Evolutionary conservation across 2,888 invertebrate species (phyloP).

Genomic region (Macrophya alboannulata): DNA sequence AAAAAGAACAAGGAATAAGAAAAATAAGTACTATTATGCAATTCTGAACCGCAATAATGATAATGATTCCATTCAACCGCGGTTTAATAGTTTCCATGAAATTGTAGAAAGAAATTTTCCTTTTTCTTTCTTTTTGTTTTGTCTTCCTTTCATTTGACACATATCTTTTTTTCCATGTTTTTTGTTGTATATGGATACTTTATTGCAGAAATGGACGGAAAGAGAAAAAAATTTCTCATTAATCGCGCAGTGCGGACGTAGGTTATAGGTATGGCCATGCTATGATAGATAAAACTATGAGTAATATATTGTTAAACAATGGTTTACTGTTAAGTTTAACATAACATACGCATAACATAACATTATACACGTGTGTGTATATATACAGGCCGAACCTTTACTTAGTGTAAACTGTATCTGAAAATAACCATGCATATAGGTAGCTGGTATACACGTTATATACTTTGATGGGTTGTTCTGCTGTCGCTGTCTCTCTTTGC

Average conservation of each 20-base stretch:
- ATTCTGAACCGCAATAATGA: neutral
- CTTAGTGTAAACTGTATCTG: slow-evolving; percentile 50
- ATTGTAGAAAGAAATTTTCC: neutral
- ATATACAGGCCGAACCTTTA: slow-evolving; percentile 16
- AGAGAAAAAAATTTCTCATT: too few relatives aligned
- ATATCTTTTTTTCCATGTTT: neutral
- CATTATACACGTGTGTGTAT: slow-evolving; percentile 40
- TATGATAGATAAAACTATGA: slow-evolving; percentile 22
- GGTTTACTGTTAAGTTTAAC: slow-evolving; percentile 56
- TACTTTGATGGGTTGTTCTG: neutral
- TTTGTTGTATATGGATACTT: neutral
- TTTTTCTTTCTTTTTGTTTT: neutral
- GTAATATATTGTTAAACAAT: slow-evolving; percentile 57
- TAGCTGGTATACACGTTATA: neutral
- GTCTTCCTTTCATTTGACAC: neutral
- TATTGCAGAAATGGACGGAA: too few relatives aligned
- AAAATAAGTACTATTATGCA: neutral
- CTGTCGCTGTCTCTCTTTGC: slow-evolving; percentile 32
- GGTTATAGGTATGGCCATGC: too few relatives aligned
- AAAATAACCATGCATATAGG: slow-evolving; percentile 45
- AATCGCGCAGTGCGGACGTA: too few relatives aligned
- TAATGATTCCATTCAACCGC: neutral
- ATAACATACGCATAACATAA: slow-evolving; percentile 40
- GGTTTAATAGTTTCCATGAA: neutral
- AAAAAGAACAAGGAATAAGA: neutral